These are phyloP conservation scores for Dromiciops gliroides DNA, from an alignment of 2,113 vertebrate genomes.

Conservation along the genomic window DNA sequence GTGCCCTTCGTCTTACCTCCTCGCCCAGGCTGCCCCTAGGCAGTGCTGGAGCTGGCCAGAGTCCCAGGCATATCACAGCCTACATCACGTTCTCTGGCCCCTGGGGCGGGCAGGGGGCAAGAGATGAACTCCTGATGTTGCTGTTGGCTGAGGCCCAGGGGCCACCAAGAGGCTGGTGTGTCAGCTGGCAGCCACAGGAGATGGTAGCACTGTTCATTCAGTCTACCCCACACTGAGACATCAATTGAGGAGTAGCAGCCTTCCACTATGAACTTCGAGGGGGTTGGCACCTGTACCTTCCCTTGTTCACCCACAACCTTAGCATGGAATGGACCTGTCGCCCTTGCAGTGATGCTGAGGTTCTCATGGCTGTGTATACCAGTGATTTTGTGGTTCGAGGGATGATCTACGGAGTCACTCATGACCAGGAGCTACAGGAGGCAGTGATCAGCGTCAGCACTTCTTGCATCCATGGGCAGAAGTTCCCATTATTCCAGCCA, in stretches of 20 bases:
- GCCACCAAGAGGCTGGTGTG: conserved; percentile 87
- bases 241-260: conserved; percentile 92
- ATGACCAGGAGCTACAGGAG: conserved; percentile 84
- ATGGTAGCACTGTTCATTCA: conserved; percentile 92
- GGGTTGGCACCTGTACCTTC: conserved; percentile 85
- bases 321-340: conserved; percentile 90
- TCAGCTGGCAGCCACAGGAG: conserved; percentile 89
- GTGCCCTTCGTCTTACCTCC: conserved; percentile 91
- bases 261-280: conserved; percentile 92
- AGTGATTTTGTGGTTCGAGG: conserved; percentile 95
- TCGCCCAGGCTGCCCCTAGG: conserved; percentile 86
- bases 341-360: conserved; percentile 93
- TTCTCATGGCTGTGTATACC: conserved; percentile 95
- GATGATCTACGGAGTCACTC: conserved; percentile 88
- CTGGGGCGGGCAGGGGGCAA: conserved; percentile 93
- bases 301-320: conserved; percentile 82
- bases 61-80: conserved; percentile 84
- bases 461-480: conserved; percentile 89
- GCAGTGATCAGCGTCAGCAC: conserved; percentile 90
- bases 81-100: conserved; percentile 88
- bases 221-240: conserved; percentile 91
- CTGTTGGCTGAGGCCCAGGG: conserved; percentile 86
- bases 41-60: conserved; percentile 66
- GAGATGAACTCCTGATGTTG: conserved; percentile 90
- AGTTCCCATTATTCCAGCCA: conserved; percentile 86